These are phyloP conservation scores for Oedothorax gibbosus DNA, from an alignment of 1,140 invertebrate genomes.

Conservation along the genomic window DNA sequence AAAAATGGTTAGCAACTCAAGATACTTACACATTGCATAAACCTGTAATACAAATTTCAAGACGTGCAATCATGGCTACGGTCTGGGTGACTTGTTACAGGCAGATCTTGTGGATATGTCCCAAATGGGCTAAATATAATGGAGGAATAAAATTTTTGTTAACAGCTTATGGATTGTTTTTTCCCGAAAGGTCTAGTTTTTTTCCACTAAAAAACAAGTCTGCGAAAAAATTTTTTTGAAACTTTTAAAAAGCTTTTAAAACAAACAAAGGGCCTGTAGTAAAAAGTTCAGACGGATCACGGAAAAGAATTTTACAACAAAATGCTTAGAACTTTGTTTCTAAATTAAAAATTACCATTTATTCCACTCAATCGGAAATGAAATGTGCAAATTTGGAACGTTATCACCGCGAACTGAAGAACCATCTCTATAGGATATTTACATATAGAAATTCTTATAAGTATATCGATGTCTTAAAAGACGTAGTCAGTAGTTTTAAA, in stretches of 20 bases:
- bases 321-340: not conserved
- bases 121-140: not conserved
- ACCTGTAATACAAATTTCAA: not conserved
- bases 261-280: not conserved
- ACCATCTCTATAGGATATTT: slow-evolving; percentile 2
- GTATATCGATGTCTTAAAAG: not conserved
- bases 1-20: not conserved
- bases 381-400: too few relatives aligned
- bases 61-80: not conserved
- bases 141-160: not conserved
- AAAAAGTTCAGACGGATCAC: slow-evolving; percentile 11
- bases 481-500: not conserved
- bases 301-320: slow-evolving; percentile 23
- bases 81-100: slow-evolving; percentile 1
- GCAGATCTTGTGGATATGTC: not conserved
- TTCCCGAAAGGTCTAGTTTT: slow-evolving; percentile 1
- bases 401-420: not conserved
- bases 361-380: too few relatives aligned
- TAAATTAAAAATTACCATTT: too few relatives aligned
- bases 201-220: slow-evolving; percentile 8
- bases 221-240: not conserved
- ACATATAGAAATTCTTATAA: slow-evolving; percentile 27
- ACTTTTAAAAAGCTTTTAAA: not conserved
- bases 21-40: slow-evolving; percentile 11
- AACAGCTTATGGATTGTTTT: slow-evolving; percentile 9